Percentiles rank a stretch among this genome's conserved stretches.
These are phyloP conservation scores for Desoria tigrina DNA, from an alignment of 2,888 invertebrate genomes.

Conservation along the genomic window DNA sequence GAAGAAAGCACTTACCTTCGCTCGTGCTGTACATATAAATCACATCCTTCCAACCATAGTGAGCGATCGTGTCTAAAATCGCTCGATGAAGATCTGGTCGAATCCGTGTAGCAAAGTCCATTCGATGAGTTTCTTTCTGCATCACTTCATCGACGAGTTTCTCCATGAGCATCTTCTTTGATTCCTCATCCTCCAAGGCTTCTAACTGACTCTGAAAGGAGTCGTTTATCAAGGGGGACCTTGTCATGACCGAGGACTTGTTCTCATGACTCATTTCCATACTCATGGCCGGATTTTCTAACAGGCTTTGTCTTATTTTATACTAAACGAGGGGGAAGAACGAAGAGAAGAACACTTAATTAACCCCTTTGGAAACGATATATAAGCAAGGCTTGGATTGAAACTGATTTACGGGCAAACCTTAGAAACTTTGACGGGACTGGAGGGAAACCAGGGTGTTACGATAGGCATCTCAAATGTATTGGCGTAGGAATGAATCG, in stretches of 20 bases:
- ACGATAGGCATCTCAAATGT: slow-evolving; percentile 94
- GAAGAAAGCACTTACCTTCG: slow-evolving; percentile 7
- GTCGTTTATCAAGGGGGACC: slow-evolving; percentile 42
- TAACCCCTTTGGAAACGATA: too few relatives aligned
- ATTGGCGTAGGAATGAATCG: slow-evolving; percentile 88
- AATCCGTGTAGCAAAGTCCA: slow-evolving; percentile 86
- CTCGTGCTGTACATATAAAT: slow-evolving; percentile 66
- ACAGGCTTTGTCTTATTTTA: slow-evolving; percentile 37
- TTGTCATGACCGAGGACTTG: slow-evolving; percentile 26
- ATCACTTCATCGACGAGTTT: slow-evolving; percentile 37
- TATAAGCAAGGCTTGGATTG: background rate
- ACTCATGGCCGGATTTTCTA: slow-evolving; percentile 38
- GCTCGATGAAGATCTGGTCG: slow-evolving; percentile 93
- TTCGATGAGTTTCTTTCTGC: slow-evolving; percentile 26
- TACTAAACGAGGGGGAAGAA: slow-evolving; percentile 21
- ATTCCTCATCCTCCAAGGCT: slow-evolving; percentile 11
- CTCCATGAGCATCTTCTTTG: slow-evolving; percentile 15
- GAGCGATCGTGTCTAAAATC: slow-evolving; percentile 87
- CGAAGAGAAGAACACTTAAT: background rate
- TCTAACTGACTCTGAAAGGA: slow-evolving; percentile 35
- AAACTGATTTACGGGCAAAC: slow-evolving; percentile 15
- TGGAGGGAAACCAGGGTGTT: slow-evolving; percentile 81
- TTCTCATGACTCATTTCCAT: slow-evolving; percentile 31
- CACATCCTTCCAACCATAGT: slow-evolving; percentile 86
- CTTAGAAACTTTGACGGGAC: slow-evolving; percentile 36